These are phyloP conservation scores for Dynastes tityus DNA, from an alignment of 2,888 invertebrate species.

Conservation along the genomic window DNA sequence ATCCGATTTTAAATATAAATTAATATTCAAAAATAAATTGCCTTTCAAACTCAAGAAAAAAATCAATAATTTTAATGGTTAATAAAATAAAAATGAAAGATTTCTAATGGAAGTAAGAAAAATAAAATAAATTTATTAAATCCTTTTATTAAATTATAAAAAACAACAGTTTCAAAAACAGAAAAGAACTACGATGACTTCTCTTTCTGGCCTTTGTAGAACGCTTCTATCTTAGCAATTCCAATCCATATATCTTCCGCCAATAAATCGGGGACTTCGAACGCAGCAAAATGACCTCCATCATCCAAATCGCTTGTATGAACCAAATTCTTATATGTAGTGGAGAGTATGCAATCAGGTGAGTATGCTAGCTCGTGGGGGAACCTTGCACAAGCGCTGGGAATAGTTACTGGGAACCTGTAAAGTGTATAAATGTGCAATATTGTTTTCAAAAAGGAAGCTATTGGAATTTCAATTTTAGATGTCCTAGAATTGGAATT, in stretches of 20 bases:
- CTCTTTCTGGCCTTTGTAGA: conserved; percentile 5
- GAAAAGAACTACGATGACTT: background rate
- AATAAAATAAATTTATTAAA: too few relatives aligned
- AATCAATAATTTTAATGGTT: too few relatives aligned
- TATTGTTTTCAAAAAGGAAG: background rate
- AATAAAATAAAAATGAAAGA: too few relatives aligned
- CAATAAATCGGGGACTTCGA: conserved; percentile 83
- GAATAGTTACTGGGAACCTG: conserved; percentile 76
- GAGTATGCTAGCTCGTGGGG: conserved; percentile 79
- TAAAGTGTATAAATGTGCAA: conserved; percentile 20
- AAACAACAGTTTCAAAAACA: background rate
- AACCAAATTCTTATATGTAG: conserved; percentile 79
- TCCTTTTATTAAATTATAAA: conserved; percentile 9
- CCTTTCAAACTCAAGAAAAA: too few relatives aligned
- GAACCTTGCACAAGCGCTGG: conserved; percentile 83
- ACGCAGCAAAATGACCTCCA: conserved; percentile 91
- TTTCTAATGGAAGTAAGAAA: too few relatives aligned
- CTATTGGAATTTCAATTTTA: too few relatives aligned
- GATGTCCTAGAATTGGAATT: too few relatives aligned
- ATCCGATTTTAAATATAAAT: too few relatives aligned
- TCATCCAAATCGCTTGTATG: conserved; percentile 77
- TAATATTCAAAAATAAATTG: too few relatives aligned
- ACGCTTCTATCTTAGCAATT: conserved; percentile 70
- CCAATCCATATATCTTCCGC: conserved; percentile 81
- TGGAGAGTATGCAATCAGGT: conserved; percentile 74